These are phyloP conservation scores for Himantopus leucocephalus DNA, from an alignment of 2,113 vertebrate genomes.

Conservation along the genomic window DNA sequence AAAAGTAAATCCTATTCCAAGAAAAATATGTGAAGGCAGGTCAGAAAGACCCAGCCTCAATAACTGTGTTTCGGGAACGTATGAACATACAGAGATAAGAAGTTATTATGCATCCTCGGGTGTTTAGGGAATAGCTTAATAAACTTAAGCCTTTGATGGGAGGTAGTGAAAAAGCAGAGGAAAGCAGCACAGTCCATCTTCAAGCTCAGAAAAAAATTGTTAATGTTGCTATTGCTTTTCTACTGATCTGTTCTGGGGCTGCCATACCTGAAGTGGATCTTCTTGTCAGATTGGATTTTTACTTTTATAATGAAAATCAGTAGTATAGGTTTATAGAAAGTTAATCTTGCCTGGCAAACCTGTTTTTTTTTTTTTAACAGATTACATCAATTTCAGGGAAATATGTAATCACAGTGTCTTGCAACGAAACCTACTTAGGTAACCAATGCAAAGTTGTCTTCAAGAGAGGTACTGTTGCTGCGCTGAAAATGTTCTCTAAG, in stretches of 20 bases:
- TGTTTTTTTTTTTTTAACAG: neutral
- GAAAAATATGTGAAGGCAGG: constrained; percentile 29
- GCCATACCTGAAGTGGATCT: neutral
- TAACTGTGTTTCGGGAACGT: neutral
- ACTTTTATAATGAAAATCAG: neutral
- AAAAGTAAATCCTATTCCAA: constrained; percentile 45
- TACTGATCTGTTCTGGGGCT: neutral
- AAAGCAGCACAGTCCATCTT: neutral
- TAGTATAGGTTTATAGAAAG: neutral
- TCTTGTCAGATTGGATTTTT: neutral
- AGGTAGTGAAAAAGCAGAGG: neutral
- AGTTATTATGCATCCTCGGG: neutral
- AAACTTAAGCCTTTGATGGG: neutral
- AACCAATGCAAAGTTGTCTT: neutral
- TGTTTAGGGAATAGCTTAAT: neutral
- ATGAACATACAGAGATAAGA: constrained; percentile 8
- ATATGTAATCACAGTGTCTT: neutral
- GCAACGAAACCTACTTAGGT: neutral
- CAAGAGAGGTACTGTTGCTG: neutral
- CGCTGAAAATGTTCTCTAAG: neutral
- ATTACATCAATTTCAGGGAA: neutral
- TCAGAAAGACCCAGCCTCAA: constrained; percentile 37
- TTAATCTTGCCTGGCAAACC: neutral
- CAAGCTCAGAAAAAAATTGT: neutral
- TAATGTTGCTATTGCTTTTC: neutral